phyloP scores from a whole-genome alignment of 2,888 invertebrate genomes.

The Orgyia antiqua region DNA sequence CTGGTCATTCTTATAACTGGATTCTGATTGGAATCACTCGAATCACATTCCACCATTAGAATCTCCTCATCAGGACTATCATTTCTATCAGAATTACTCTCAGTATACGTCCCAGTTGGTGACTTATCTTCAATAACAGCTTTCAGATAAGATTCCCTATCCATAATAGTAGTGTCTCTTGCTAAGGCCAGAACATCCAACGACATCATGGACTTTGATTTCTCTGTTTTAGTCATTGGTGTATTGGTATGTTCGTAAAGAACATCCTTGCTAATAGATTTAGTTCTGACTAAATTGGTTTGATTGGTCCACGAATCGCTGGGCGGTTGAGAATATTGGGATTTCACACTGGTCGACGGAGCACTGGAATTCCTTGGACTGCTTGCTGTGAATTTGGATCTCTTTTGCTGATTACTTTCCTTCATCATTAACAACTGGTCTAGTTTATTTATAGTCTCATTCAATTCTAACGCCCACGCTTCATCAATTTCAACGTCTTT shows the following conservation, averaged over 20 bases:
- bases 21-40: conserved; percentile 66
- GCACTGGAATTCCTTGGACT: conserved; percentile 60
- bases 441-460: conserved; percentile 86
- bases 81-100: conserved; percentile 67
- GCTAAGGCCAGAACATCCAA: conserved; percentile 64
- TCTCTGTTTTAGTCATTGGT: conserved; percentile 55
- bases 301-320: conserved; percentile 50
- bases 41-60: conserved; percentile 69
- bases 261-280: conserved; percentile 59
- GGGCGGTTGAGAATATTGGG: conserved; percentile 42
- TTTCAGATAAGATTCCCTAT: conserved; percentile 64
- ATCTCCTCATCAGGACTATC: conserved; percentile 71
- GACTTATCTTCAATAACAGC: conserved; percentile 72
- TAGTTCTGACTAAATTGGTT: conserved; percentile 47
- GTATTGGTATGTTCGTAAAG: conserved; percentile 52
- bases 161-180: conserved; percentile 58
- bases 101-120: conserved; percentile 66
- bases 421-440: conserved; percentile 84
- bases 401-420: conserved; percentile 78
- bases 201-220: conserved; percentile 72
- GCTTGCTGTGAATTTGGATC: conserved; percentile 62
- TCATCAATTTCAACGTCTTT: conserved; percentile 83
- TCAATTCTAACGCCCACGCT: conserved; percentile 86
- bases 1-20: conserved; percentile 71
- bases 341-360: conserved; percentile 58